Evolutionary conservation across 2,888 invertebrate genomes (phyloP).

Genomic region (Lithophane ornitopus): DNA sequence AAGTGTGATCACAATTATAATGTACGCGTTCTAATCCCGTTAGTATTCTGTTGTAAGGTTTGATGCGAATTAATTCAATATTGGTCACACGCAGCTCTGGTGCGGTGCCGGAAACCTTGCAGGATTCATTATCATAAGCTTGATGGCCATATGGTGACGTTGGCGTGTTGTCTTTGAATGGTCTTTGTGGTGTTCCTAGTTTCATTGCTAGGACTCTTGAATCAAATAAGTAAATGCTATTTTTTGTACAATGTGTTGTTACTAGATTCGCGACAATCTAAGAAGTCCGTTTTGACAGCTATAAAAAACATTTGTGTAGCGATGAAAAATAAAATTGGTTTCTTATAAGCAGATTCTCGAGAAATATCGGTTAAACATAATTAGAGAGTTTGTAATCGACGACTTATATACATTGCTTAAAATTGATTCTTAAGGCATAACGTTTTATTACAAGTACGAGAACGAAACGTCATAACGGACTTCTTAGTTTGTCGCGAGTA

Average conservation of each 20-base stretch:
- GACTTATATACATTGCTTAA: too few species aligned
- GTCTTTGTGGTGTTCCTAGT: background rate
- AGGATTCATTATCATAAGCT: slow-evolving; percentile 61
- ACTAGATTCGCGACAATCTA: too few species aligned
- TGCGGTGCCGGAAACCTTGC: slow-evolving; percentile 50
- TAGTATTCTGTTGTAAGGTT: slow-evolving; percentile 60
- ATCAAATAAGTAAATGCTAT: background rate
- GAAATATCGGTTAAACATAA: too few species aligned
- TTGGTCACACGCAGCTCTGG: slow-evolving; percentile 53
- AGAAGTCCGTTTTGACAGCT: too few species aligned
- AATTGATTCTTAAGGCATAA: too few species aligned
- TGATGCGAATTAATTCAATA: slow-evolving; percentile 63
- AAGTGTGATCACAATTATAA: slow-evolving; percentile 42
- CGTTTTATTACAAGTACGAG: too few species aligned
- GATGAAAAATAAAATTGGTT: too few species aligned
- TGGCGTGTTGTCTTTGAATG: background rate
- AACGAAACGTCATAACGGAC: too few species aligned
- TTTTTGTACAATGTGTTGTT: background rate
- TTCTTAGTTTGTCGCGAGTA: too few species aligned
- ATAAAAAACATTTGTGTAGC: too few species aligned
- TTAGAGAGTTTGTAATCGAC: too few species aligned
- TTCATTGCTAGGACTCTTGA: background rate
- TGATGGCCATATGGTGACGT: background rate
- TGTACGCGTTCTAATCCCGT: slow-evolving; percentile 56
- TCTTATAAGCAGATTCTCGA: too few species aligned